These are phyloP conservation scores for Branchipolynoe longqiensis DNA, from an alignment of 2,888 invertebrate genomes.

Conservation along the genomic window DNA sequence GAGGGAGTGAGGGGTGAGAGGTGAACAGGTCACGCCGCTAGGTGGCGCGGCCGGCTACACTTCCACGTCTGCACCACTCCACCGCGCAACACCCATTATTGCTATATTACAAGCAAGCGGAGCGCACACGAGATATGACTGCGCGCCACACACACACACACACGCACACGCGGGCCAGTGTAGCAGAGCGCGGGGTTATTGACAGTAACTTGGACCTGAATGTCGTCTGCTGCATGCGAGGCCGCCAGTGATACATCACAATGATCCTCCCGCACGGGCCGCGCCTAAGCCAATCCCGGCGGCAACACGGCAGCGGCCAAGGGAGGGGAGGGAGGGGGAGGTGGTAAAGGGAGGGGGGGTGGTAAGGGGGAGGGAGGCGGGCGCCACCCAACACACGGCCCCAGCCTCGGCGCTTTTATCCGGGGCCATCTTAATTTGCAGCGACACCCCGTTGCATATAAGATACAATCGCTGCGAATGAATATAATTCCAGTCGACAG, in stretches of 20 bases:
- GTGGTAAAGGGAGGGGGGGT: too few species aligned
- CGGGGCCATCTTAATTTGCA: constrained; percentile 37
- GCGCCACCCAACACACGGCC: too few species aligned
- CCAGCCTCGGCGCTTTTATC: neutral
- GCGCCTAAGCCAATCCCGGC: constrained; percentile 24
- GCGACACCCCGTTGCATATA: constrained; percentile 26
- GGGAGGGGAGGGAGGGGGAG: neutral
- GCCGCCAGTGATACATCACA: constrained; percentile 25
- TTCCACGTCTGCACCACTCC: too few species aligned
- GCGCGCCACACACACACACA: neutral
- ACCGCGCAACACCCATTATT: too few species aligned
- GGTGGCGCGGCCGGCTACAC: too few species aligned
- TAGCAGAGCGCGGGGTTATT: constrained; percentile 28
- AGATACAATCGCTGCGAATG: constrained; percentile 51
- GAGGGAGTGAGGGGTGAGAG: too few species aligned
- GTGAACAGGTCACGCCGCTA: too few species aligned
- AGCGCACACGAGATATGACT: neutral
- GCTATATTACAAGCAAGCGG: too few species aligned
- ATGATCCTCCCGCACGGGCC: constrained; percentile 37
- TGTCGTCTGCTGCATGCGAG: constrained; percentile 11
- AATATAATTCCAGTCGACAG: constrained; percentile 39
- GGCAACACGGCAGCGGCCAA: neutral
- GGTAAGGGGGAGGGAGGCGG: too few species aligned
- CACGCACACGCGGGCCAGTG: too few species aligned
- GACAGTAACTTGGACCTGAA: constrained; percentile 48